Evolutionary conservation across 1,140 invertebrate genomes (phyloP), one percentile per base, ranked within the genome.

Genomic region (Musca domestica): DNA sequence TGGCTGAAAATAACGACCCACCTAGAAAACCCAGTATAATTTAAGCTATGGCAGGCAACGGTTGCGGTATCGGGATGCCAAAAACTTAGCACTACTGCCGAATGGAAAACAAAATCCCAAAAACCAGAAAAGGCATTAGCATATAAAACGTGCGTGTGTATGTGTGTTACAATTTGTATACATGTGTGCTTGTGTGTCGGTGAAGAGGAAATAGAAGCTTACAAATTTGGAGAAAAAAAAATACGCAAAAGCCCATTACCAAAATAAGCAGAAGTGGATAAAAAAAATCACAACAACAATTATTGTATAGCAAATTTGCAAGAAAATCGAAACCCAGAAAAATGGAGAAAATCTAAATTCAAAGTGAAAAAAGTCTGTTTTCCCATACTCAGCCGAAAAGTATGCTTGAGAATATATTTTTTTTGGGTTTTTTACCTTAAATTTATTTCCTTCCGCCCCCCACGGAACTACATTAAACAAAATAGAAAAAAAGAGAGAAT

Each of bases 1-100:
- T 30, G 27, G 56, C 19, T 41, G 7, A 58, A n/a, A 17, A 9
- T 7, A 61, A n/a, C 30, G 56, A 61, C 56, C 56, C 56, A 61
- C 56, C 56, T 61, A 61, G 7, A 19, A 61, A 61, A 41, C 17
- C 20, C 56, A 61, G 56, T 61, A 34, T 7, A 17, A 61, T 17
- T 61, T 61, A 17, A 34, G 56, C 56, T 34, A 30, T 61, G 19
- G 56, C 2, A 61, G 19, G 41, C 34, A 34, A 61, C 56, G 56
- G 56, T 61, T 51, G 34, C 34, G 34, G 34, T 41, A 41, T 41
- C 34, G 48, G 48, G n/a, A 19, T 51, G 17, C 20, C 20, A 51
- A 51, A 51, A 51, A 51, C 17, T 51, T 9, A 2, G 34, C 2
- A 41, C 6, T 41, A n/a, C n/a, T n/a, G n/a, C n/a, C 34, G 2